A percentile compares a stretch with the other conserved stretches of the same genome.
Conservation (phyloP, 2,888 invertebrate genomes). For the Globia sparganii region DNA sequence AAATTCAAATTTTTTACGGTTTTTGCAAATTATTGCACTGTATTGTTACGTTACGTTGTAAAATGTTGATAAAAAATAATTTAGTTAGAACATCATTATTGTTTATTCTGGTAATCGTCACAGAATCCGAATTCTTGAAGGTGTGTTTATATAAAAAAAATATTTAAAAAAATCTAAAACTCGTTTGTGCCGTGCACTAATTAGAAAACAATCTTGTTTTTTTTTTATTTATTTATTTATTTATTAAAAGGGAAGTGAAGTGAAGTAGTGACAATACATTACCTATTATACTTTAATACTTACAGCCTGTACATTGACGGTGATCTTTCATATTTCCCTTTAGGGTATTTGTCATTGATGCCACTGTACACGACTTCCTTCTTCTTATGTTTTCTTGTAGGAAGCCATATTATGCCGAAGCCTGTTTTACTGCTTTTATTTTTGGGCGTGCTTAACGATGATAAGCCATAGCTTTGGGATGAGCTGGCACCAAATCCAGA, state of each 20-base stretch:
- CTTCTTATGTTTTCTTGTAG: slow-evolving; percentile 81
- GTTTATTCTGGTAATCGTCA: not conserved
- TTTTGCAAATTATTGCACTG: not conserved
- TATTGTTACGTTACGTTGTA: too few species aligned
- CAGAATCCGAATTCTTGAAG: not conserved
- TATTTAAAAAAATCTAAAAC: not conserved
- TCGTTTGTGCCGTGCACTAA: too few species aligned
- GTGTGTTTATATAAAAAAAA: not conserved
- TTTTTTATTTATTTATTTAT: too few species aligned
- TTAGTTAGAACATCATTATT: not conserved
- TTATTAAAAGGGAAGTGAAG: rapidly evolving
- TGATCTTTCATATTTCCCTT: slow-evolving; percentile 73
- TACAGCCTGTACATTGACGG: slow-evolving; percentile 86
- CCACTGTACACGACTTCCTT: slow-evolving; percentile 81
- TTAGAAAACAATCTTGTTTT: not conserved
- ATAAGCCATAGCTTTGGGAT: slow-evolving; percentile 72
- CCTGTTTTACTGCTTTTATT: slow-evolving; percentile 73
- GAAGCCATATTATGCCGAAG: slow-evolving; percentile 86
- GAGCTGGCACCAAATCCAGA: slow-evolving; percentile 60
- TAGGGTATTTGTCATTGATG: slow-evolving; percentile 74
- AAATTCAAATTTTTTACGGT: not conserved
- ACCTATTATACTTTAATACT: slow-evolving; percentile 68
- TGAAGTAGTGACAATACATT: not conserved
- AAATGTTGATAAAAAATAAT: not conserved
- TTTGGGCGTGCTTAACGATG: slow-evolving; percentile 73